Evolutionary conservation across 2,888 invertebrate genomes (phyloP).

Genomic region (Aphrophora alni): DNA sequence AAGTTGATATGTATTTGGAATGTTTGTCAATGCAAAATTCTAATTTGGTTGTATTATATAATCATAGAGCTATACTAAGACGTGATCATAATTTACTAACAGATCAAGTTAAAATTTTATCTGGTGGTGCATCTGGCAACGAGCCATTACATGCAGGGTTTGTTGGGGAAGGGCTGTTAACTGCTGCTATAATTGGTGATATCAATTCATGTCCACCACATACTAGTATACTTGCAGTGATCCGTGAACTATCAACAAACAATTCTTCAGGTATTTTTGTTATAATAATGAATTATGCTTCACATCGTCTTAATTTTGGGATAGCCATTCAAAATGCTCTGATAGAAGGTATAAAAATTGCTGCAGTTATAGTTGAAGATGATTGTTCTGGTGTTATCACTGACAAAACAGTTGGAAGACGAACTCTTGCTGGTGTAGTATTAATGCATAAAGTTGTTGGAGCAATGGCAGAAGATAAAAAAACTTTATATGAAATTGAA

Average conservation of each 20-base stretch:
- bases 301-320: slow-evolving; percentile 37
- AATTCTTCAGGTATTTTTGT: slow-evolving; percentile 38
- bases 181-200: slow-evolving; percentile 61
- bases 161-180: slow-evolving; percentile 62
- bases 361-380: slow-evolving; percentile 52
- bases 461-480: slow-evolving; percentile 59
- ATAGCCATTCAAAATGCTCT: slow-evolving; percentile 41
- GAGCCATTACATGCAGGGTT: slow-evolving; percentile 61
- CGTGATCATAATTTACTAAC: slow-evolving; percentile 43
- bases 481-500: slow-evolving; percentile 64
- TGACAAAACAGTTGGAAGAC: slow-evolving; percentile 58
- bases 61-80: slow-evolving; percentile 42
- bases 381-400: slow-evolving; percentile 56
- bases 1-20: slow-evolving; percentile 24
- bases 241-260: slow-evolving; percentile 35
- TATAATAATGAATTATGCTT: slow-evolving; percentile 37
- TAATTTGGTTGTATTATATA: slow-evolving; percentile 16
- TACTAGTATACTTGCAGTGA: slow-evolving; percentile 34
- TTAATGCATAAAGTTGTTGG: slow-evolving; percentile 57
- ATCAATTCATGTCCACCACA: slow-evolving; percentile 32
- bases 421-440: slow-evolving; percentile 65
- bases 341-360: slow-evolving; percentile 33
- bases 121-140: slow-evolving; percentile 64
- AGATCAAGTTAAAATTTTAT: slow-evolving; percentile 54
- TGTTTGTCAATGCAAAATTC: slow-evolving; percentile 19